phyloP scores from a whole-genome alignment of 2,113 vertebrate genomes.

The Vanacampus margaritifer region DNA sequence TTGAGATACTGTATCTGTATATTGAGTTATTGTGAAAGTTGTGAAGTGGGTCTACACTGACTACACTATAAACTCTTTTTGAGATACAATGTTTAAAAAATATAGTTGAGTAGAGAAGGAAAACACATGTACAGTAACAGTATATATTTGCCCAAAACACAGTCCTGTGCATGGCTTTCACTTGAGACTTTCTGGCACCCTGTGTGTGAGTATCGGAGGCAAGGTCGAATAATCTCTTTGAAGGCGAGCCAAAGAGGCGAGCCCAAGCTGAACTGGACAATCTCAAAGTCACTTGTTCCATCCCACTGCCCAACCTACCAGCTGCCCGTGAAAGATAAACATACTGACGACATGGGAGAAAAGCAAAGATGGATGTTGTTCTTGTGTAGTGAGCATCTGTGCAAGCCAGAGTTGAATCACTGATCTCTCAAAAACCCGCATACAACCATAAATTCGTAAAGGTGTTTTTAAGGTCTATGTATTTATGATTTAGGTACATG shows the following conservation, averaged over 20 bases:
- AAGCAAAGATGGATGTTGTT: conserved; percentile 1
- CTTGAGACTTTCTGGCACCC: conserved; percentile 20
- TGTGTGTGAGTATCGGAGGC: not conserved
- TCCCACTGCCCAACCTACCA: conserved; percentile 25
- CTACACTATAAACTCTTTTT: not conserved
- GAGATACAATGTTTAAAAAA: not conserved
- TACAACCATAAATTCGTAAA: not conserved
- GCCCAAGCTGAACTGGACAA: conserved; percentile 44
- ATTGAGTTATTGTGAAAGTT: too few relatives aligned
- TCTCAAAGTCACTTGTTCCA: conserved; percentile 45
- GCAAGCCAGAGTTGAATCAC: not conserved
- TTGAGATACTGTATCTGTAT: too few relatives aligned
- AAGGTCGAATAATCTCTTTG: conserved; percentile 43
- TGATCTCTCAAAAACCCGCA: not conserved
- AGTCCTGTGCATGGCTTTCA: conserved; percentile 3
- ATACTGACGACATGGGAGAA: not conserved
- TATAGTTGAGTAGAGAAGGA: not conserved
- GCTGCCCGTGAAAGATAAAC: conserved; percentile 28
- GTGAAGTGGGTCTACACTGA: not conserved
- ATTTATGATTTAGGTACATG: not conserved
- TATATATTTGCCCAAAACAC: not conserved
- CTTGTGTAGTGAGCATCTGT: not conserved
- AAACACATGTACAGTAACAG: not conserved
- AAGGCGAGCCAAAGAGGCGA: conserved; percentile 46
- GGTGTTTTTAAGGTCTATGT: not conserved